phyloP scores from a whole-genome alignment of 2,113 vertebrate species.

The Phrynosoma platyrhinos region DNA sequence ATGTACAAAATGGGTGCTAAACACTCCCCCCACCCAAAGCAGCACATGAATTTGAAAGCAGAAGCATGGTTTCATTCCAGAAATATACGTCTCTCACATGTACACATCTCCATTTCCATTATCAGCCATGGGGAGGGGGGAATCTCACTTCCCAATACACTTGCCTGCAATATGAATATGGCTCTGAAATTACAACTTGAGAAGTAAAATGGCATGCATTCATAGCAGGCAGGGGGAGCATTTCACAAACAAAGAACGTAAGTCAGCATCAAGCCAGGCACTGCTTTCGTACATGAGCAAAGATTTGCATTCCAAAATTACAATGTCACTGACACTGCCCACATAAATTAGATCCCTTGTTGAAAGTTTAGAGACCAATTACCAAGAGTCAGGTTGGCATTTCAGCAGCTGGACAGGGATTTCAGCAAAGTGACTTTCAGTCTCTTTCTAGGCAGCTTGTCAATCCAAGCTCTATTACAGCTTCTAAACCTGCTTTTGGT shows the following conservation, averaged over 20 bases:
- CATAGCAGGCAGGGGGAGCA: not conserved
- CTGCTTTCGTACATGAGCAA: not conserved
- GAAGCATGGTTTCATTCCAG: not conserved
- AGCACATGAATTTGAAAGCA: not conserved
- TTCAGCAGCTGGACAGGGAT: slow-evolving; percentile 41
- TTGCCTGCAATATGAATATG: not conserved
- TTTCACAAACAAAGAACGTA: not conserved
- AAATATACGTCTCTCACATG: not conserved
- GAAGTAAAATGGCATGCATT: not conserved
- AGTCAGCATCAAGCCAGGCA: not conserved
- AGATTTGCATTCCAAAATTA: not conserved
- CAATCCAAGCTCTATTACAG: not conserved
- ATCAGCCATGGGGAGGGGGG: not conserved
- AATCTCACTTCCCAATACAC: not conserved
- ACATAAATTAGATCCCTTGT: not conserved
- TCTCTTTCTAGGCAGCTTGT: not conserved
- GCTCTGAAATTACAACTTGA: not conserved
- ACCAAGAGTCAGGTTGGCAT: not conserved
- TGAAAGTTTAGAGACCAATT: too few species aligned
- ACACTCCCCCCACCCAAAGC: not conserved
- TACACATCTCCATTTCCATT: not conserved
- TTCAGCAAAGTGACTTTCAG: not conserved
- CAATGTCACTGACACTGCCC: not conserved
- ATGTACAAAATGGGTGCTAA: not conserved
- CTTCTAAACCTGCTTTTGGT: not conserved